These are phyloP conservation scores for Drosophila vallismaia DNA, from an alignment of 2,888 invertebrate genomes.

Conservation along the genomic window DNA sequence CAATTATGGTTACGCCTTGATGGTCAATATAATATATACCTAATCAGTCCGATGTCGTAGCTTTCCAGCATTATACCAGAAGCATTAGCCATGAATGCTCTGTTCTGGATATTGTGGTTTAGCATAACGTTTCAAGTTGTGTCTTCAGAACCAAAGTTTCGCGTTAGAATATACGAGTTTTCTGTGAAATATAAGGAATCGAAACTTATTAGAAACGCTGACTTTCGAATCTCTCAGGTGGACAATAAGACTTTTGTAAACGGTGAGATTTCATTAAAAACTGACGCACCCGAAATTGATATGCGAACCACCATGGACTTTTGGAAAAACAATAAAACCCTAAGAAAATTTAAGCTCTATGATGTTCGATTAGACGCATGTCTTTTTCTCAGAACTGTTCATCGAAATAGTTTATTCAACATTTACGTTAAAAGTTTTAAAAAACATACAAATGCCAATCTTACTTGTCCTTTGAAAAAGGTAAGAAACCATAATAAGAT, in stretches of 20 bases:
- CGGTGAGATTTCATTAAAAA: conserved; percentile 16
- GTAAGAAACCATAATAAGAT: conserved; percentile 18
- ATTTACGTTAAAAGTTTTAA: conserved; percentile 20
- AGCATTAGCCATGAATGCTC: conserved; percentile 24
- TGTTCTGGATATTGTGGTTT: conserved; percentile 7
- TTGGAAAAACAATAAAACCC: conserved; percentile 28
- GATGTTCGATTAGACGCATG: conserved; percentile 47
- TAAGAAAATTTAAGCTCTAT: conserved; percentile 33
- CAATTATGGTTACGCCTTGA: neutral
- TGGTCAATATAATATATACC: neutral
- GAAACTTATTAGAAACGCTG: neutral
- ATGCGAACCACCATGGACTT: conserved; percentile 45
- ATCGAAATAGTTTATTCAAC: conserved; percentile 40
- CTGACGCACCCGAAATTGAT: conserved; percentile 5
- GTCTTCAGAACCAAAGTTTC: conserved; percentile 35
- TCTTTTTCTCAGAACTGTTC: conserved; percentile 14
- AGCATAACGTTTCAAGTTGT: neutral
- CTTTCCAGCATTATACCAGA: neutral
- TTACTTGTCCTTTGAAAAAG: conserved; percentile 43
- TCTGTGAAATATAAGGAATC: conserved; percentile 5
- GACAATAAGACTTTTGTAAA: conserved; percentile 23
- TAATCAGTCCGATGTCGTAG: neutral
- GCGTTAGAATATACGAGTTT: conserved; percentile 36
- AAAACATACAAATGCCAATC: conserved; percentile 11
- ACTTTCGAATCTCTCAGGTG: conserved; percentile 10